phyloP scores from a whole-genome alignment of 2,888 invertebrate species.

The Galerucella pusilla region DNA sequence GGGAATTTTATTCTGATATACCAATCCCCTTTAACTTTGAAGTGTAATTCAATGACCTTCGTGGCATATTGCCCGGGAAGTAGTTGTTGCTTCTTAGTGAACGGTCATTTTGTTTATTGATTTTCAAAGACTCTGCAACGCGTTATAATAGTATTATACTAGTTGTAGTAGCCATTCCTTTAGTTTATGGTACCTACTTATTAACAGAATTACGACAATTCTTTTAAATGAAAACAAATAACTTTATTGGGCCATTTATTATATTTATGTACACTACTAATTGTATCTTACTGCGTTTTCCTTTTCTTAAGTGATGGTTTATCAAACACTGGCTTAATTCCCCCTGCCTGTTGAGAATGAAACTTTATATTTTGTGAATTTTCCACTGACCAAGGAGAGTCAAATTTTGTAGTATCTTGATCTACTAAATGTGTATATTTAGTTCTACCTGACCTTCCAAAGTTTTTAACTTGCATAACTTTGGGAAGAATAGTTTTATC shows the following conservation, averaged over 20 bases:
- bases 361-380: constrained; percentile 90
- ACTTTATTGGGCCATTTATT: not conserved
- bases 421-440: constrained; percentile 99
- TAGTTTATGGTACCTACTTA: no score
- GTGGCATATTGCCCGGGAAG: no score
- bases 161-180: no score
- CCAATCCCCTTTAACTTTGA: no score
- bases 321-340: constrained; percentile 92
- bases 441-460: constrained; percentile 97
- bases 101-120: no score
- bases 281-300: constrained; percentile 51
- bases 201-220: no score
- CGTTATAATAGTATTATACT: no score
- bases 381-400: constrained; percentile 97
- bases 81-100: no score
- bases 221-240: no score
- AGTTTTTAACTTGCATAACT: constrained; percentile 99
- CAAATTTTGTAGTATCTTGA: constrained; percentile 98
- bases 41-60: no score
- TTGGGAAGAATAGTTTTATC: constrained; percentile 98
- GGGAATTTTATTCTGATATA: no score
- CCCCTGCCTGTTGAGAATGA: constrained; percentile 88
- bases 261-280: not conserved
- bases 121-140: no score
- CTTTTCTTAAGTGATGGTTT: constrained; percentile 79